These are phyloP conservation scores for Ephialtes manifestator DNA, from an alignment of 2,888 invertebrate genomes.

Conservation along the genomic window DNA sequence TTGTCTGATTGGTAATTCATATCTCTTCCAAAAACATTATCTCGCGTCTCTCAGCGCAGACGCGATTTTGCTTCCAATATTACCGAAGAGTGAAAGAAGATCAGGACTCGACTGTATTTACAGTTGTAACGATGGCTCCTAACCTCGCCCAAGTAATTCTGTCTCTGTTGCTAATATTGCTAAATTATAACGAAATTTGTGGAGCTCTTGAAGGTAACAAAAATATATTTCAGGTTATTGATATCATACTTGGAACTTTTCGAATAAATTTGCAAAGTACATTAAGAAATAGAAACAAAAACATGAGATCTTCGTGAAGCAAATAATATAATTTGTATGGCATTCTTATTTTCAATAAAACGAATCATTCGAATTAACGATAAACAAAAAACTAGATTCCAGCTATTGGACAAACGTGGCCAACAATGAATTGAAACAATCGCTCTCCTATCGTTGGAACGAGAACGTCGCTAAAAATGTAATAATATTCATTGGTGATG, in stretches of 20 bases:
- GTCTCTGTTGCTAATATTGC: neutral
- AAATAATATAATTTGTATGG: too few relatives aligned
- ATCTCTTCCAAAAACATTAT: neutral
- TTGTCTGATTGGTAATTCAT: too few relatives aligned
- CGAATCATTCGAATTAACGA: neutral
- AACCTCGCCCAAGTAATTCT: neutral
- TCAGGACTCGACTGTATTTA: neutral
- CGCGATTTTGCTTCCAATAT: too few relatives aligned
- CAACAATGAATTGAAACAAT: slow-evolving; percentile 86
- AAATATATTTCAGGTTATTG: neutral
- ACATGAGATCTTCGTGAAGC: neutral
- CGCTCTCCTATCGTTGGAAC: slow-evolving; percentile 88
- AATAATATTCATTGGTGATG: slow-evolving; percentile 95
- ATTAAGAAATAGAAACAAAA: too few relatives aligned
- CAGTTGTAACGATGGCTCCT: slow-evolving; percentile 6
- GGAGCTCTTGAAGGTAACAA: slow-evolving; percentile 11
- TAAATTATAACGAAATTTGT: neutral
- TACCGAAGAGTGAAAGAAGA: too few relatives aligned
- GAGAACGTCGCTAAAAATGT: slow-evolving; percentile 92
- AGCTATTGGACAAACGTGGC: slow-evolving; percentile 86
- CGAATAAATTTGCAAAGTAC: neutral
- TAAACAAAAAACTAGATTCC: slow-evolving; percentile 76
- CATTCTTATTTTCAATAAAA: neutral
- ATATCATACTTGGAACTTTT: neutral
- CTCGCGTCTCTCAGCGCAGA: neutral